Evolutionary conservation across 2,888 invertebrate species (phyloP).

Genomic region (Ennomos quercinarius): DNA sequence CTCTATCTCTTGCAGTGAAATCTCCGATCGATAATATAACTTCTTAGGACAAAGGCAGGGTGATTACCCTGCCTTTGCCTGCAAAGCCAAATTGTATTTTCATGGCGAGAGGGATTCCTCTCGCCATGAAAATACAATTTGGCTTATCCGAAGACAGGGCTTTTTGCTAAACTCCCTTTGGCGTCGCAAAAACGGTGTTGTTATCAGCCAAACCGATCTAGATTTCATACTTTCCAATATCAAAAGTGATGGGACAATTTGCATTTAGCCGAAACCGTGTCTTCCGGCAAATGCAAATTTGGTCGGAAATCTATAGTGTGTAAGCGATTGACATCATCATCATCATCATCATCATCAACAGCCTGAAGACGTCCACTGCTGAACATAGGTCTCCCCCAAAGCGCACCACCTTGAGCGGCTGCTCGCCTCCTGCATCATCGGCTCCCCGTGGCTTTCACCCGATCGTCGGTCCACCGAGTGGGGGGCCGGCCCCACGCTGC

Average conservation of each 20-base stretch:
- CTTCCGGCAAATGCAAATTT: too few species aligned
- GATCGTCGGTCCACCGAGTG: too few species aligned
- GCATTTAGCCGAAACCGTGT: neutral
- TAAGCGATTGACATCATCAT: too few species aligned
- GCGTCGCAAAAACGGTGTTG: slow-evolving; percentile 34
- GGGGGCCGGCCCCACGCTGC: too few species aligned
- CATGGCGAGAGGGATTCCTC: slow-evolving; percentile 18
- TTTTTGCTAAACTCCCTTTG: slow-evolving; percentile 29
- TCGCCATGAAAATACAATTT: slow-evolving; percentile 33
- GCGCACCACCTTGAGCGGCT: too few species aligned
- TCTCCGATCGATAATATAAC: slow-evolving; percentile 15
- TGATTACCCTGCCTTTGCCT: too few species aligned
- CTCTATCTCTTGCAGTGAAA: slow-evolving; percentile 11
- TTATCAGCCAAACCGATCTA: slow-evolving; percentile 37
- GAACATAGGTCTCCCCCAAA: too few species aligned
- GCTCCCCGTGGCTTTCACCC: too few species aligned
- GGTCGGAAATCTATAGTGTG: too few species aligned
- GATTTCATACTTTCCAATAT: slow-evolving; percentile 34
- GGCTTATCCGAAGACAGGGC: slow-evolving; percentile 25
- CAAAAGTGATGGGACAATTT: slow-evolving; percentile 8
- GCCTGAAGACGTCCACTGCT: too few species aligned
- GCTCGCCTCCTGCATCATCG: too few species aligned
- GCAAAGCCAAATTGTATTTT: slow-evolving; percentile 34
- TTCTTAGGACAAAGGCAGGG: slow-evolving; percentile 21
- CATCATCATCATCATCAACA: too few species aligned